These are phyloP conservation scores for Bufo gargarizans DNA, from an alignment of 2,113 vertebrate genomes.

Conservation along the genomic window DNA sequence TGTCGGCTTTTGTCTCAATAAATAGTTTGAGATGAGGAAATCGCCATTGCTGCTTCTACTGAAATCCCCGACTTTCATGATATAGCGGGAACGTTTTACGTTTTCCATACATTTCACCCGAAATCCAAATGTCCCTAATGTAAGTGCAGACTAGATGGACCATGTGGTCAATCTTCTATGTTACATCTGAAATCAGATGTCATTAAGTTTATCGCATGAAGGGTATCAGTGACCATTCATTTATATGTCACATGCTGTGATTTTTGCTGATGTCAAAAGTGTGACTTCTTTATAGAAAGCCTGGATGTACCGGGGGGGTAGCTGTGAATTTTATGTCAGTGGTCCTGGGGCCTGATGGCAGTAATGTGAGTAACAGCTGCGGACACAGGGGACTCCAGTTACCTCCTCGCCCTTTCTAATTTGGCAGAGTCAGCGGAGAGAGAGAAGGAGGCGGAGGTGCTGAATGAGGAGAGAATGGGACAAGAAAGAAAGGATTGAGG, in stretches of 20 bases:
- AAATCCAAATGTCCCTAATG: too few relatives aligned
- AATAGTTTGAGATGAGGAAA: too few relatives aligned
- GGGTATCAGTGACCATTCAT: not conserved
- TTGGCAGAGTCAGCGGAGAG: conserved; percentile 49
- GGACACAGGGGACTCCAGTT: conserved; percentile 41
- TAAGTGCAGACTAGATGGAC: too few relatives aligned
- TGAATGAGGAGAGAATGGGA: conserved; percentile 37
- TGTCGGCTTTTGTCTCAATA: too few relatives aligned
- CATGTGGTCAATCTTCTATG: too few relatives aligned
- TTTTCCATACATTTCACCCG: too few relatives aligned
- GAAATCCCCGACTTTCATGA: too few relatives aligned
- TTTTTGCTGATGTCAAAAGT: conserved; percentile 16
- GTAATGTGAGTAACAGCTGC: conserved; percentile 54
- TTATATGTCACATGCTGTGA: not conserved
- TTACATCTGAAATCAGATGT: too few relatives aligned
- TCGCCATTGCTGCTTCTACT: too few relatives aligned
- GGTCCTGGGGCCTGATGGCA: conserved; percentile 6
- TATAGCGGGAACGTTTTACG: too few relatives aligned
- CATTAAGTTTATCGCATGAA: not conserved
- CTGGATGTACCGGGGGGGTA: not conserved
- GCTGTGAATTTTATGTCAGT: conserved; percentile 47
- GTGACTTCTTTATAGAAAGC: not conserved
- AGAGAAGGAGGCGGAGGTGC: conserved; percentile 23
- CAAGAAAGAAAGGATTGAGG: not conserved
- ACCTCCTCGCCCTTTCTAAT: conserved; percentile 52